Conservation (phyloP, 30 jellyfish, hydroid and myxozoan genomes). For the Hydractinia symbiolongicarpus region DNA sequence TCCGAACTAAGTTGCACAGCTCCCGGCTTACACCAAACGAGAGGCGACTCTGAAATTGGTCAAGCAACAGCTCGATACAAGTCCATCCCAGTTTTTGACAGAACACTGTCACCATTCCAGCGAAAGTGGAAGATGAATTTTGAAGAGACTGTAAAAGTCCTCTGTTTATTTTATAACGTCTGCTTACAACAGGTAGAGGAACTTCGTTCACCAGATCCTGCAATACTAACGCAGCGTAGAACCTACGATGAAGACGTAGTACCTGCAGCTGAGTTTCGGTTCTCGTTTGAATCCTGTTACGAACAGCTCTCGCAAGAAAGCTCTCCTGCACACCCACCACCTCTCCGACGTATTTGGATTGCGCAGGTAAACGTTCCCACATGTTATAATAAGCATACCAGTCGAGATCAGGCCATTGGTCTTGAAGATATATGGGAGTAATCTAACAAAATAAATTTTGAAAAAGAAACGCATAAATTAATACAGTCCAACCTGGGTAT, state of each 20-base stretch:
- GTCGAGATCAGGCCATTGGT: constrained; percentile 88
- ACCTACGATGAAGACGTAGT: constrained; percentile 86
- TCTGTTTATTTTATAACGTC: constrained; percentile 63
- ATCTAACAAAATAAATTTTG: constrained; percentile 35
- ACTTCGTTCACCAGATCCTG: constrained; percentile 89
- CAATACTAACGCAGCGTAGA: constrained; percentile 82
- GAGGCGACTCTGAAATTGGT: constrained; percentile 90
- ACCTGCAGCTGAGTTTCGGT: constrained; percentile 71
- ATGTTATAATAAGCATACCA: constrained; percentile 74
- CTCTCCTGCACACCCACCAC: constrained; percentile 86
- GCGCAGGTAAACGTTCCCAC: constrained; percentile 75
- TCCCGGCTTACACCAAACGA: constrained; percentile 95
- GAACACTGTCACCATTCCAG: constrained; percentile 98
- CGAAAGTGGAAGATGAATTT: constrained; percentile 84
- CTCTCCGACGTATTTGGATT: constrained; percentile 80
- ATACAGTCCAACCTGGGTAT: too few species aligned
- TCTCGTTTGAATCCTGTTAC: constrained; percentile 66
- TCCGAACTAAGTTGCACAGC: constrained; percentile 84
- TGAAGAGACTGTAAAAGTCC: constrained; percentile 92
- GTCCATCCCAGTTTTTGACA: constrained; percentile 97
- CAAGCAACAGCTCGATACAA: constrained; percentile 66
- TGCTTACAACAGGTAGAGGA: constrained; percentile 65
- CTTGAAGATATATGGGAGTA: constrained; percentile 85
- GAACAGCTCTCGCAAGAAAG: constrained; percentile 74
- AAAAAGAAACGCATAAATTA: not conserved